Percentiles rank a stretch among this genome's conserved stretches.
Evolutionary conservation across 2,113 vertebrate genomes (phyloP).

Genomic region (Trematomus loennbergii): DNA sequence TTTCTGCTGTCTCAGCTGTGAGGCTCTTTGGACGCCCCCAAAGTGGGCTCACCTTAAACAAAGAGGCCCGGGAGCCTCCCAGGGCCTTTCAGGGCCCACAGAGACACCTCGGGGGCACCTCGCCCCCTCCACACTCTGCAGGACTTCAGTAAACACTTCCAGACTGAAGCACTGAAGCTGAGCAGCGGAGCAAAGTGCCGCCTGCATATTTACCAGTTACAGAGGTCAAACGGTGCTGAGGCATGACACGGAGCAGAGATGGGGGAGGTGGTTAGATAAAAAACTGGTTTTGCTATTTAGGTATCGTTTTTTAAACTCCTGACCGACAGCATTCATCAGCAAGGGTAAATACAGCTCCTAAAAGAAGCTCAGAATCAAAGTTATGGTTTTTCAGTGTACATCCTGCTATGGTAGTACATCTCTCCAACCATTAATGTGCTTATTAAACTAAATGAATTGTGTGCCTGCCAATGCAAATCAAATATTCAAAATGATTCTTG

Average conservation of each 20-base stretch:
- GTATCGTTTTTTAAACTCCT: background rate
- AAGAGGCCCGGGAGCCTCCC: conserved; percentile 80
- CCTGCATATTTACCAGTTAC: conserved; percentile 87
- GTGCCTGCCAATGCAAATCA: background rate
- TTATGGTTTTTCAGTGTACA: background rate
- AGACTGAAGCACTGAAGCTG: conserved; percentile 85
- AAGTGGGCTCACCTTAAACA: conserved; percentile 88
- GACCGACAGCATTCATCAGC: background rate
- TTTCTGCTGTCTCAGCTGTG: conserved; percentile 73
- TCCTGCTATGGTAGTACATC: background rate
- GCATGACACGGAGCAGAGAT: conserved; percentile 55
- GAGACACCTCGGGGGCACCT: conserved; percentile 89
- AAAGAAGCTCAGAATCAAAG: background rate
- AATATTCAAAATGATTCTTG: background rate
- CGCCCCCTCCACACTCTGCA: conserved; percentile 83
- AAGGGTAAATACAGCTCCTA: background rate
- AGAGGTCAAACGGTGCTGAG: conserved; percentile 68
- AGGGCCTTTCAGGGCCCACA: conserved; percentile 79
- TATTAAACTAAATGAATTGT: background rate
- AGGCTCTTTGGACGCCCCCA: conserved; percentile 65
- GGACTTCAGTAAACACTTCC: conserved; percentile 90
- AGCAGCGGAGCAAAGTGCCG: conserved; percentile 84
- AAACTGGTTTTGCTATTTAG: background rate
- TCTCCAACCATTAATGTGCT: too few relatives aligned
- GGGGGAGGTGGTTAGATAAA: conserved; percentile 19